phyloP scores from a whole-genome alignment of 2,888 invertebrate genomes.

The Pterostichus niger region DNA sequence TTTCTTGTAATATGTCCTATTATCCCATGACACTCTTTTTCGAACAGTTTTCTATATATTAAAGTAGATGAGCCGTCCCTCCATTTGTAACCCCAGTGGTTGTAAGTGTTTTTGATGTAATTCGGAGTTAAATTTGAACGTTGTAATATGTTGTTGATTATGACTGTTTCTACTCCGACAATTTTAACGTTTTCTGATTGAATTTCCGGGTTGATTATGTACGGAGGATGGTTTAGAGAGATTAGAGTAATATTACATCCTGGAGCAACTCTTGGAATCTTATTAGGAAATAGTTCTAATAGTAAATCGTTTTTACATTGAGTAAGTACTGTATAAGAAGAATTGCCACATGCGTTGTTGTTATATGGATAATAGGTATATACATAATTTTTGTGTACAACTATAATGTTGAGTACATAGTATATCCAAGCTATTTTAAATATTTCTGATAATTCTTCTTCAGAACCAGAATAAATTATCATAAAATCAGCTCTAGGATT shows the following conservation, averaged over 20 bases:
- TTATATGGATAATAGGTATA: constrained; percentile 15
- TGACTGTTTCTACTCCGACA: constrained; percentile 28
- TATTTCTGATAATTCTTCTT: not conserved
- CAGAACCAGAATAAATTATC: not conserved
- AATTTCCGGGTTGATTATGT: not conserved
- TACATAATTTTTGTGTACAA: not conserved
- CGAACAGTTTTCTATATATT: constrained; percentile 4
- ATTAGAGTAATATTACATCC: constrained; percentile 23
- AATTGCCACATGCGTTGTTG: not conserved
- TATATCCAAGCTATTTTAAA: constrained; percentile 10
- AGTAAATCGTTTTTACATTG: not conserved
- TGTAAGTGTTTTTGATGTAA: not conserved
- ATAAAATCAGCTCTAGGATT: constrained; percentile 3
- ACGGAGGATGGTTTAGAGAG: not conserved
- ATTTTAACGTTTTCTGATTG: not conserved
- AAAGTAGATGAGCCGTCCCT: not conserved
- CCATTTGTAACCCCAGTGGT: constrained; percentile 41
- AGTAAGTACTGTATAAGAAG: not conserved
- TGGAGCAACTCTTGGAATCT: not conserved
- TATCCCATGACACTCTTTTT: constrained; percentile 27
- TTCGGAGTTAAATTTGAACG: constrained; percentile 11
- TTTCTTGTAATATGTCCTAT: constrained; percentile 31
- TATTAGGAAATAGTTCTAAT: constrained; percentile 1
- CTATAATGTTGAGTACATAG: not conserved
- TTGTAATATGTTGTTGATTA: not conserved